These are phyloP conservation scores for Bombycilla garrulus DNA, from an alignment of 2,113 vertebrate genomes.

Conservation along the genomic window DNA sequence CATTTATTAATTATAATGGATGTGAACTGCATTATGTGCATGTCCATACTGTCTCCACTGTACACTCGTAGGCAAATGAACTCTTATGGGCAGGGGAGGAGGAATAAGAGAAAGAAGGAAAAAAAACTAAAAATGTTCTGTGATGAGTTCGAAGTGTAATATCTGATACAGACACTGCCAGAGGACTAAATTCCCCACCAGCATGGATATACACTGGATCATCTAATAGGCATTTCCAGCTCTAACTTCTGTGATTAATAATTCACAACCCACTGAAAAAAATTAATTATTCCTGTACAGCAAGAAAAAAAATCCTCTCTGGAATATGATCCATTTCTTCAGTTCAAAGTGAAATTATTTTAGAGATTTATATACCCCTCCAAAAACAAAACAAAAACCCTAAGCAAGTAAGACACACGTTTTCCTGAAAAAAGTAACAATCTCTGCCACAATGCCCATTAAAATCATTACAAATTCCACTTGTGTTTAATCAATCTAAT, in stretches of 20 bases:
- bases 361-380: neutral
- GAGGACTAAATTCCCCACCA: conserved; percentile 28
- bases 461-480: neutral
- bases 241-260: conserved; percentile 67
- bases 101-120: neutral
- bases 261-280: conserved; percentile 56
- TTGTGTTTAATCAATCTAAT: neutral
- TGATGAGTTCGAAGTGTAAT: neutral
- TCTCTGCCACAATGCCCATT: neutral
- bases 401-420: neutral
- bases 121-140: neutral
- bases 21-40: neutral
- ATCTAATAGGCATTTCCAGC: conserved; percentile 60
- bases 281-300: conserved; percentile 47
- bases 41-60: neutral
- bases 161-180: conserved; percentile 25
- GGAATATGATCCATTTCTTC: conserved; percentile 20
- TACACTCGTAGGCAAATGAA: neutral
- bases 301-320: conserved; percentile 34
- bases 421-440: neutral
- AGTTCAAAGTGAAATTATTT: conserved; percentile 10
- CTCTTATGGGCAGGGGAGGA: neutral
- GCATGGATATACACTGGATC: conserved; percentile 22
- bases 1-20: neutral
- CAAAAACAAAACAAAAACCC: neutral